These are phyloP conservation scores for Crocidura indochinensis DNA, from an alignment of 2,797 vertebrate genomes.

Conservation along the genomic window DNA sequence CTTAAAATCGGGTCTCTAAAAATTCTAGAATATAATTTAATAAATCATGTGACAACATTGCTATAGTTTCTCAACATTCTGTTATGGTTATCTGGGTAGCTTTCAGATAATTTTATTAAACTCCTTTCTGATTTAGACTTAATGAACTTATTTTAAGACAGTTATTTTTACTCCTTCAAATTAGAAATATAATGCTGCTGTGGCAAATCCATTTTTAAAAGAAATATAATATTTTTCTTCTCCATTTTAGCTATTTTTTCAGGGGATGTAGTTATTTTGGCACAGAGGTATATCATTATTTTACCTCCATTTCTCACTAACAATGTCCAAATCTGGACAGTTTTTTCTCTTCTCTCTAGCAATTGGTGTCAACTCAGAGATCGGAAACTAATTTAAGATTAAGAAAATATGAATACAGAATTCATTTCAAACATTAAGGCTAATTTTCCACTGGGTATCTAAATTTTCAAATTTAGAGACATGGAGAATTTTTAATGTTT, in stretches of 20 bases:
- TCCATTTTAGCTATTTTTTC: too few relatives aligned
- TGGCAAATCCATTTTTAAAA: neutral
- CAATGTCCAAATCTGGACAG: neutral
- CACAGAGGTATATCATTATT: neutral
- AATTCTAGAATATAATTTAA: neutral
- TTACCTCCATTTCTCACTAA: neutral
- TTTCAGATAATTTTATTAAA: constrained; percentile 19
- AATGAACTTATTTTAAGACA: neutral
- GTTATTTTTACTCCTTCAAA: neutral
- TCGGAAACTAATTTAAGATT: constrained; percentile 17
- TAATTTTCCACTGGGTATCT: neutral
- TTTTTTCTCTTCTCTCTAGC: neutral
- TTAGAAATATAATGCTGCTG: neutral
- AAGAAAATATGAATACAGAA: neutral
- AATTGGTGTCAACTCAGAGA: neutral
- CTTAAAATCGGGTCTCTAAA: neutral
- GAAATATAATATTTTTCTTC: neutral
- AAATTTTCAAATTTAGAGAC: constrained; percentile 40
- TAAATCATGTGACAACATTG: neutral
- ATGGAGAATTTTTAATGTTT: neutral
- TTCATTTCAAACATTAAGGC: neutral
- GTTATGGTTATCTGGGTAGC: neutral
- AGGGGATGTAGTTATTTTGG: neutral
- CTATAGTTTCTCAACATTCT: neutral
- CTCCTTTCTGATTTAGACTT: constrained; percentile 38